Conservation (phyloP, 2,113 vertebrate genomes). For the Aramus guarauna region DNA sequence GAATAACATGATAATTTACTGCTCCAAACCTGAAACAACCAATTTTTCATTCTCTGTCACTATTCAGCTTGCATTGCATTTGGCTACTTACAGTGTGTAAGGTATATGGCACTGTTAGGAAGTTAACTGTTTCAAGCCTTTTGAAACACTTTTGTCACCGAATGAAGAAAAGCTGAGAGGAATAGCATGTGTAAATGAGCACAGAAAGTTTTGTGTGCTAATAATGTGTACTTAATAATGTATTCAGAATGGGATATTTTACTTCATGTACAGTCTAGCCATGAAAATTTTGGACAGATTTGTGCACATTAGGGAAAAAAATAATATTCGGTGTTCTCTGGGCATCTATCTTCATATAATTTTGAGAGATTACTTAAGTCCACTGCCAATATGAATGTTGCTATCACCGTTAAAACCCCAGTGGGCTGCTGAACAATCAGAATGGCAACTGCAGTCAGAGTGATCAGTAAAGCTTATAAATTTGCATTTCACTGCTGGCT, state of each 20-base stretch:
- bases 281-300: background rate
- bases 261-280: background rate
- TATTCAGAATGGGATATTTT: background rate
- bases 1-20: slow-evolving; percentile 40
- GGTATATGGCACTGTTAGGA: background rate
- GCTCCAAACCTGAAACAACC: background rate
- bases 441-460: background rate
- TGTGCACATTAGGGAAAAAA: background rate
- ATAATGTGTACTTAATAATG: background rate
- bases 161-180: background rate
- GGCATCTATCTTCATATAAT: background rate
- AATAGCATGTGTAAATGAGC: background rate
- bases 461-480: background rate
- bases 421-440: background rate
- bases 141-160: background rate
- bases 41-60: slow-evolving; percentile 50
- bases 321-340: background rate
- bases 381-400: background rate
- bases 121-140: background rate
- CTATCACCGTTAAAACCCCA: background rate
- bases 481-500: background rate
- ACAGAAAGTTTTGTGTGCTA: background rate
- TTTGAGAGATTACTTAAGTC: background rate
- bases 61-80: slow-evolving; percentile 5
- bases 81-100: background rate